phyloP scores from a whole-genome alignment of 2,888 invertebrate genomes.

The Sminthurinus aureus region DNA sequence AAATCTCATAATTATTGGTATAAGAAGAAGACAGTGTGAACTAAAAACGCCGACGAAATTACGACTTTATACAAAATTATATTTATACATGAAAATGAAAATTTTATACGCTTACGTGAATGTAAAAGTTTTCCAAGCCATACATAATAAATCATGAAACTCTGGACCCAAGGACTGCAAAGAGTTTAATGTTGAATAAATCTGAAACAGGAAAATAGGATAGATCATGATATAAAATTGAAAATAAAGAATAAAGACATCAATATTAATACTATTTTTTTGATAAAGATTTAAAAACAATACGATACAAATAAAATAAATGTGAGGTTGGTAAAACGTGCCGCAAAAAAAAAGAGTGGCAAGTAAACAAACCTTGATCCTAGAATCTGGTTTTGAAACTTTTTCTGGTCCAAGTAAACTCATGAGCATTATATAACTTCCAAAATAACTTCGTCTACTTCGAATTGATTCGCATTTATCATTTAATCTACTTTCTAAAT shows the following conservation, averaged over 20 bases:
- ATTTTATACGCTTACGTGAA: conserved; percentile 49
- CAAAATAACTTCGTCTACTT: conserved; percentile 30
- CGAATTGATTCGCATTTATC: conserved; percentile 10
- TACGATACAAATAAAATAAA: too few relatives aligned
- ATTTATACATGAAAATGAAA: too few relatives aligned
- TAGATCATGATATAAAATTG: neutral
- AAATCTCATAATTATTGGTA: too few relatives aligned
- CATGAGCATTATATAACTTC: conserved; percentile 20
- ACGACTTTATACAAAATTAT: too few relatives aligned
- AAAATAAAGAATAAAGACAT: neutral
- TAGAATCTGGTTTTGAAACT: conserved; percentile 19
- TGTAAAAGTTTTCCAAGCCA: conserved; percentile 50
- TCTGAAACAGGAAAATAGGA: conserved; percentile 26
- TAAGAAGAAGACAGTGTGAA: too few relatives aligned
- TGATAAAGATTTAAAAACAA: too few relatives aligned
- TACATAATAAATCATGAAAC: conserved; percentile 40
- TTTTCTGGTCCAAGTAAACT: conserved; percentile 22
- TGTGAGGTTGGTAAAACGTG: too few relatives aligned
- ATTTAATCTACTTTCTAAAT: conserved; percentile 27
- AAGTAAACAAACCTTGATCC: conserved; percentile 35
- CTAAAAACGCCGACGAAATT: too few relatives aligned
- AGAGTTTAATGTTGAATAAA: conserved; percentile 52
- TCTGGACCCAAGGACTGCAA: conserved; percentile 42
- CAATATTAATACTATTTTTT: too few relatives aligned
- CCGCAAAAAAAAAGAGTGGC: neutral